Evolutionary conservation across 2,888 invertebrate species (phyloP), one percentile per base, ranked within the genome.

Genomic region (Celastrina argiolus): DNA sequence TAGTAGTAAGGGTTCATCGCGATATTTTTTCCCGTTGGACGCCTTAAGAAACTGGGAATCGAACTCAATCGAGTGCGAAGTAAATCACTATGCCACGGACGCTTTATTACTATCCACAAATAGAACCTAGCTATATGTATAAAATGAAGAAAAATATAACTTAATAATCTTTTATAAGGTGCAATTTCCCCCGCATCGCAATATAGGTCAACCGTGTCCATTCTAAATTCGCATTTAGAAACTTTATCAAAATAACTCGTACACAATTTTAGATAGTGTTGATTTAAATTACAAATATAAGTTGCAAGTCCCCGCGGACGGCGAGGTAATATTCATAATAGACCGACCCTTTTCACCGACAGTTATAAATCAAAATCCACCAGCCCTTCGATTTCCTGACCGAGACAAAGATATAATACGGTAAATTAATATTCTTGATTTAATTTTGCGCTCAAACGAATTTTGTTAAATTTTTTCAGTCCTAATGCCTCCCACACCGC

Each of bases 381-480:
- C 61, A 42, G 61, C 67, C 67, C 65, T 65, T 67, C 65, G 67
- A 67, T 67, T 65, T 67, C 59, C 67, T 67, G 67, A 68, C 68
- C 66, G 51, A 56, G 42, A 63, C 45, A 39, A 36, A 36, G 36
- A 61, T 61, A 61, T 36, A 39, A 36, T 39, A 16, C 31, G 18
- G 22, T 14, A 10, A 56, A 61, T 61, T 61, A 61, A 61, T 36
- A 61, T 36, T 61, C 61, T 61, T 36, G 36, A 61, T 39, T 61
- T 39, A 61, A 61, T 39, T 61, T 51, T 45, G 18, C 22, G 12
- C 26, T 22, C 26, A 51, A 22, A 12, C 51, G 22, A 51, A 51
- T 51, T 26, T 22, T 26, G n/a, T n/a, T n/a, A n/a, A n/a, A n/a
- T n/a, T n/a, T n/a, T n/a, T n/a, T n/a, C n/a, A n/a, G n/a, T n/a